Conservation (phyloP, 2,113 vertebrate genomes). For the Seriola dumerili region DNA sequence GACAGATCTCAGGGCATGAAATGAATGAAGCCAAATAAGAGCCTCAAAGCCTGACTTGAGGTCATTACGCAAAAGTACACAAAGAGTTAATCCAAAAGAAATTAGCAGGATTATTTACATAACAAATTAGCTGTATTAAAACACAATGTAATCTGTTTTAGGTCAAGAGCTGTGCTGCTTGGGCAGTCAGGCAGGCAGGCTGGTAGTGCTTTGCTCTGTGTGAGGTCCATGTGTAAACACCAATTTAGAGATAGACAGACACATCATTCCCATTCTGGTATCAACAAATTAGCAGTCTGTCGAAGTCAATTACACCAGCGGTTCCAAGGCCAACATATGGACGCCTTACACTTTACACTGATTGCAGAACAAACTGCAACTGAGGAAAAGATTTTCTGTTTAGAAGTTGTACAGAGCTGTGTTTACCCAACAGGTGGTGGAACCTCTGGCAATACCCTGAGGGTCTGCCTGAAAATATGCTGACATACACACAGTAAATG, state of each 20-base stretch:
- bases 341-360: conserved; percentile 63
- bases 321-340: conserved; percentile 82
- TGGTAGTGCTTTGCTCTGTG: conserved; percentile 92
- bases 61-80: conserved; percentile 88
- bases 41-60: conserved; percentile 81
- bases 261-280: conserved; percentile 91
- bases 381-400: conserved; percentile 39
- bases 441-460: conserved; percentile 40
- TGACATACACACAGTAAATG: conserved; percentile 8
- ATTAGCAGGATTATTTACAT: conserved; percentile 87
- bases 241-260: conserved; percentile 93
- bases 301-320: conserved; percentile 89
- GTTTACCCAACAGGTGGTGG: conserved; percentile 68
- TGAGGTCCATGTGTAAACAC: conserved; percentile 97
- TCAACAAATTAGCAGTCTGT: conserved; percentile 94
- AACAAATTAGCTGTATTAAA: conserved; percentile 97
- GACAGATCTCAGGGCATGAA: conserved; percentile 57
- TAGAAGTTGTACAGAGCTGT: conserved; percentile 19
- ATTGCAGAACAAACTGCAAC: conserved; percentile 55
- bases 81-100: conserved; percentile 89
- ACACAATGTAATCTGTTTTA: conserved; percentile 90
- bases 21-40: conserved; percentile 80
- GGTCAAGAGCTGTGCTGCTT: conserved; percentile 85
- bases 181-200: conserved; percentile 85
- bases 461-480: conserved; percentile 14